Evolutionary conservation across 1,140 invertebrate species (phyloP).

Genomic region (Chironomus tepperi): DNA sequence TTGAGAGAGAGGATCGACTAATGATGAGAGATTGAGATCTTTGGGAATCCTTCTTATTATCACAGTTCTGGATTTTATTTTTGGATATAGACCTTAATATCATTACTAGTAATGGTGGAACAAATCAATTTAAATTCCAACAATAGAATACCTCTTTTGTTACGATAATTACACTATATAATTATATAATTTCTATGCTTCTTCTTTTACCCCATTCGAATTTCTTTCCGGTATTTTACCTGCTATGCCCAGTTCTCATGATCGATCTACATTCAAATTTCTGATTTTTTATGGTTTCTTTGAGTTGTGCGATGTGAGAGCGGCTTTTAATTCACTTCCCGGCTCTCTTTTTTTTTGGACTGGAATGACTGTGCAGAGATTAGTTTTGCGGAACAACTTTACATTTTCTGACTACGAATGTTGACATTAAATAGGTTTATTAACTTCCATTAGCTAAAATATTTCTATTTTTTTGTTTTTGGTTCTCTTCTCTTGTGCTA

Average conservation of each 20-base stretch:
- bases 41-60: neutral
- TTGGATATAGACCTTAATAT: neutral
- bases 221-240: neutral
- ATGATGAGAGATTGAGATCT: slow-evolving; percentile 10
- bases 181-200: slow-evolving; percentile 6
- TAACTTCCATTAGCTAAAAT: too few species aligned
- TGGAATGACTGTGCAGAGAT: too few species aligned
- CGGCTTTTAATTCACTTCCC: neutral
- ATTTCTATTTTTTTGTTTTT: too few species aligned
- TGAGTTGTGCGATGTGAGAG: neutral
- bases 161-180: neutral
- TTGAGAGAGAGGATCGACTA: neutral
- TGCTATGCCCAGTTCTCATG: neutral
- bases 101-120: neutral
- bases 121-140: slow-evolving; percentile 14
- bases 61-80: neutral
- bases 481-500: too few species aligned
- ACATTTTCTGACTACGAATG: too few species aligned
- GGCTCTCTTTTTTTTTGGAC: too few species aligned
- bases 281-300: slow-evolving; percentile 2
- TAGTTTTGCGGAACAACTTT: too few species aligned
- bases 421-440: too few species aligned
- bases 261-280: neutral
- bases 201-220: neutral
- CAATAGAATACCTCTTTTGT: neutral